These are phyloP conservation scores for Dreissena polymorpha DNA, from an alignment of 1,140 invertebrate genomes.

Conservation along the genomic window DNA sequence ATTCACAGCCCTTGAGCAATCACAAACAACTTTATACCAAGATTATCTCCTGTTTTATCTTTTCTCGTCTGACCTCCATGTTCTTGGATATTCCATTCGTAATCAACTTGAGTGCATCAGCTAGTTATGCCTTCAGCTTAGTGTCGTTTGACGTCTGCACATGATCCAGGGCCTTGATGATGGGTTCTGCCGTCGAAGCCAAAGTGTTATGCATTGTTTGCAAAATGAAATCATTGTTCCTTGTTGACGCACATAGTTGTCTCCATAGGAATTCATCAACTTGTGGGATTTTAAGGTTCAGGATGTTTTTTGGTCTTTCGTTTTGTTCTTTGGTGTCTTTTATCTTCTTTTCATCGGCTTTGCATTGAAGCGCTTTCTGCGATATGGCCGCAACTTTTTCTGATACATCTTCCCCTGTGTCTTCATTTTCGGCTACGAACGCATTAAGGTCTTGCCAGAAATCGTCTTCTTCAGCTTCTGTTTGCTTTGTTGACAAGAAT, in stretches of 20 bases:
- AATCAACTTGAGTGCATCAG: constrained; percentile 1
- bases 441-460: neutral
- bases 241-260: too few relatives aligned
- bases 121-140: neutral
- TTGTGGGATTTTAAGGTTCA: too few relatives aligned
- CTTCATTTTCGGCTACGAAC: neutral
- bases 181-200: neutral
- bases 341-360: neutral
- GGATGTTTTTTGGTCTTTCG: constrained; percentile 4
- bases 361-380: constrained; percentile 2
- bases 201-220: neutral
- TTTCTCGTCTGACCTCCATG: neutral
- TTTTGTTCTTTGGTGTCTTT: constrained; percentile 16
- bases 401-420: neutral
- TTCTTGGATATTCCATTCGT: constrained; percentile 3
- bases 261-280: too few relatives aligned
- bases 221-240: too few relatives aligned
- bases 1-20: too few relatives aligned
- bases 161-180: constrained; percentile 12
- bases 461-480: neutral
- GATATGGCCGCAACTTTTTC: too few relatives aligned
- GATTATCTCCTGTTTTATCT: neutral
- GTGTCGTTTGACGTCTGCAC: neutral
- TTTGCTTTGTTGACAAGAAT: neutral
- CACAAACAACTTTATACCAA: neutral